Base-by-base conservation (phyloP, 2,888 invertebrate genomes). In the Drosophila aldrichi region DNA sequence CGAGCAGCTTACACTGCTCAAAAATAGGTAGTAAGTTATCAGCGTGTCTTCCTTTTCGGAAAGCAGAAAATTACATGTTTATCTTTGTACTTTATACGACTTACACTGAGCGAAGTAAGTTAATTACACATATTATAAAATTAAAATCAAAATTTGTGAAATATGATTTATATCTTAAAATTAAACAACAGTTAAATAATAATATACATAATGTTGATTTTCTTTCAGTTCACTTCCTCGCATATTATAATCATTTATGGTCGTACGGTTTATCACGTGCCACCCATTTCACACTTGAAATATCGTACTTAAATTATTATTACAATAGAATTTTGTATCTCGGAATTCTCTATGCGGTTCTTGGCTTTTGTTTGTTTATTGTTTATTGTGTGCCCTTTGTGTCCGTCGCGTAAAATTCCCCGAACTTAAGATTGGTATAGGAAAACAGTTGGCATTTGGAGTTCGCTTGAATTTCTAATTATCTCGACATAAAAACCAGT, bases 401-500 rank as follows among this genome's bases (percentile, higher is more conserved):
- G 16, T 2, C n/a, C 48, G 9, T 40, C 32, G 38, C 14, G 1
- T 18, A 54, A 66, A 66, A 48, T 72, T 74, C 74, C 41, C 20
- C 36, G 68, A 57, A 61, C 48, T 56, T 34, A 12, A 36, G n/a
- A 63, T n/a, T 43, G 38, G 12, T 58, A 12, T 20, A 57, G 22
- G 22, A 48, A 29, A 54, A 55, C 40, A 41, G 32, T 46, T 41
- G 43, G 38, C 38, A 51, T 56, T 6, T 38, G 48, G 40, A 67
- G 56, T 67, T 67, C 52, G 20, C 43, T 20, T 43, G 60, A 52
- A 48, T 54, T 61, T 32, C 44, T 58, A 41, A 55, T 41, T 65
- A 38, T 49, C 22, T 48, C n/a, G 44, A 10, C 36, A 18, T n/a
- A 16, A 29, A 71, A 74, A 74, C 73, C 12, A 49, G 67, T 73